phyloP scores from a whole-genome alignment of 2,113 vertebrate species.

The Asarcornis scutulata region DNA sequence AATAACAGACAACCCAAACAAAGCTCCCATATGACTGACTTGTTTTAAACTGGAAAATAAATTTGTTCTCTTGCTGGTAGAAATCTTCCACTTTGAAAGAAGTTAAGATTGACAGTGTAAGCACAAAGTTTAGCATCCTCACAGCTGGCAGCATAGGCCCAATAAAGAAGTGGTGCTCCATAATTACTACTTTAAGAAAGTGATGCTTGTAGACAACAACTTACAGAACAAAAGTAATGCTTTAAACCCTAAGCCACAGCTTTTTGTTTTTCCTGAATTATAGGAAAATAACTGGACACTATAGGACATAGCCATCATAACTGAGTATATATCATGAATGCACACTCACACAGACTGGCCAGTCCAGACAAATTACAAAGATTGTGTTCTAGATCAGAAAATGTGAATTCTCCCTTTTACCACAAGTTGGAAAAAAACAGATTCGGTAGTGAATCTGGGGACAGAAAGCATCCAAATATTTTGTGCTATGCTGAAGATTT shows the following conservation, averaged over 20 bases:
- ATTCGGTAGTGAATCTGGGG: background rate
- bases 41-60: background rate
- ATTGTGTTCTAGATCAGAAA: background rate
- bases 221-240: background rate
- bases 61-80: background rate
- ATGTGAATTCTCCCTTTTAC: background rate
- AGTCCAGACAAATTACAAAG: background rate
- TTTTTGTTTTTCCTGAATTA: background rate
- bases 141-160: background rate
- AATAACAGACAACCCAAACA: background rate
- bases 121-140: background rate
- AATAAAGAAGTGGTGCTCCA: background rate
- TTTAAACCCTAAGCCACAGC: rapidly evolving
- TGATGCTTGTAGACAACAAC: background rate
- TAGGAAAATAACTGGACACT: background rate
- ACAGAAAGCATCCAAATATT: background rate
- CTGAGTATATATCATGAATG: background rate
- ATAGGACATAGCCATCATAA: background rate
- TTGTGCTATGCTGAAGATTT: background rate
- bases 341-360: rapidly evolving
- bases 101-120: background rate
- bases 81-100: background rate
- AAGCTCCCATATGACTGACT: background rate
- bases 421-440: background rate
- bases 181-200: background rate